These are phyloP conservation scores for Geodia barretti DNA, from an alignment of 37 sponge, comb jelly and placozoan species.

Conservation along the genomic window DNA sequence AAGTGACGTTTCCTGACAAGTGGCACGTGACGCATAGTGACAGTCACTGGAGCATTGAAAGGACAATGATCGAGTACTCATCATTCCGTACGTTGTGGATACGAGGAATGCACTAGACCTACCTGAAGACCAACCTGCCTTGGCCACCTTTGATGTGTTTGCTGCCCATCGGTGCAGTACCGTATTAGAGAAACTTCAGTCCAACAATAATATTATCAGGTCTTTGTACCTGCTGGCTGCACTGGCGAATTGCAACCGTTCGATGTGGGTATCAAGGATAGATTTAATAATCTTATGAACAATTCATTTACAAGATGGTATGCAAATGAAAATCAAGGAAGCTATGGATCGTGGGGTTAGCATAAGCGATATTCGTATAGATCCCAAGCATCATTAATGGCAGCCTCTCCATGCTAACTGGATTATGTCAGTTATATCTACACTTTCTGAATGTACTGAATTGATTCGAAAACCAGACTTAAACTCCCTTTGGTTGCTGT, in stretches of 20 bases:
- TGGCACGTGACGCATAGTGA: constrained; percentile 37
- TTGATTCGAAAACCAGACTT: no score
- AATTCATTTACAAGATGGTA: no score
- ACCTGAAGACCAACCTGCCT: constrained; percentile 13
- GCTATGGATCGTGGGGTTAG: no score
- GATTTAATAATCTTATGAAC: constrained; percentile 3
- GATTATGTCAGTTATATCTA: no score
- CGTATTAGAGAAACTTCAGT: constrained; percentile 1
- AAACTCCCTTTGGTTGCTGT: no score
- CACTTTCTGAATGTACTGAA: no score
- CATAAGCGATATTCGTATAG: no score
- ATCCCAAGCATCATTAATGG: no score
- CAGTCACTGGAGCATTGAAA: constrained; percentile 30
- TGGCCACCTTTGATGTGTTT: constrained; percentile 27
- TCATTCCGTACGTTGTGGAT: neutral
- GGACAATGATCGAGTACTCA: constrained; percentile 18
- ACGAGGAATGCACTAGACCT: neutral
- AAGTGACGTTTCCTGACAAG: neutral
- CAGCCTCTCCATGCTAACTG: no score
- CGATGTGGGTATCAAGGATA: neutral
- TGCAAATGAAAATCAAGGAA: no score
- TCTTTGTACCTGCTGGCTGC: constrained; percentile 17
- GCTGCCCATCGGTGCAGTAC: constrained; percentile 2
- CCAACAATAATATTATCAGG: neutral
- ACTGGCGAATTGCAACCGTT: constrained; percentile 15